Conservation (phyloP, 2,113 vertebrate genomes). For the Chaetops frenatus region DNA sequence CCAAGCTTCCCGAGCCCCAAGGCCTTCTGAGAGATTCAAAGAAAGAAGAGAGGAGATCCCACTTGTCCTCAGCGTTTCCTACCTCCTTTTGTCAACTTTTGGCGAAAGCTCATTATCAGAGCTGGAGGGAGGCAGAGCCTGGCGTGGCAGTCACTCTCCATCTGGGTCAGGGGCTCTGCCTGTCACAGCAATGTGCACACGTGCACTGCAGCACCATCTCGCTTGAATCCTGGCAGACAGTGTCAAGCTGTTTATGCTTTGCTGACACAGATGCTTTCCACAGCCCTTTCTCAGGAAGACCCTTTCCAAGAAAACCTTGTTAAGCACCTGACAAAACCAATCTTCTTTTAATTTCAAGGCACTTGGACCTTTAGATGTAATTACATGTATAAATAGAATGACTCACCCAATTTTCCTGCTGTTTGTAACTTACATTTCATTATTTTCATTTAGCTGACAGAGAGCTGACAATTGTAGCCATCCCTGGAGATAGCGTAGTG, state of each 20-base stretch:
- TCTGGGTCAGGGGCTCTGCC: background rate
- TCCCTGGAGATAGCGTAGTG: background rate
- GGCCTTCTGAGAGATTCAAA: background rate
- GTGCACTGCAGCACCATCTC: background rate
- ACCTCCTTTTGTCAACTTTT: background rate
- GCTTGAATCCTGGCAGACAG: background rate
- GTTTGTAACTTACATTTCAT: conserved; percentile 41
- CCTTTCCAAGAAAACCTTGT: conserved; percentile 15
- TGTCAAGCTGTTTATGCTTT: background rate
- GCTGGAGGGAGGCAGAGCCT: background rate
- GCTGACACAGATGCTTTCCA: background rate
- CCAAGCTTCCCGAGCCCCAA: background rate
- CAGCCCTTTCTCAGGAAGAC: background rate
- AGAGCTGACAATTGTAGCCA: conserved; percentile 13
- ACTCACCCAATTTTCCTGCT: conserved; percentile 11
- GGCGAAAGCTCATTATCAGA: background rate
- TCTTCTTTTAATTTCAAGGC: conserved; percentile 43
- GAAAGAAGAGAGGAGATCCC: background rate
- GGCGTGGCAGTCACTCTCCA: background rate
- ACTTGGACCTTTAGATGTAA: conserved; percentile 17
- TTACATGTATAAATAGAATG: conserved; percentile 26
- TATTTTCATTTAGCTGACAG: conserved; percentile 38
- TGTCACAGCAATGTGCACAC: background rate
- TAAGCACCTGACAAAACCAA: conserved; percentile 12
- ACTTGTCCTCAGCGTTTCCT: background rate